Evolutionary conservation across 2,888 invertebrate genomes (phyloP).

Genomic region (Eristalinus aeneus): DNA sequence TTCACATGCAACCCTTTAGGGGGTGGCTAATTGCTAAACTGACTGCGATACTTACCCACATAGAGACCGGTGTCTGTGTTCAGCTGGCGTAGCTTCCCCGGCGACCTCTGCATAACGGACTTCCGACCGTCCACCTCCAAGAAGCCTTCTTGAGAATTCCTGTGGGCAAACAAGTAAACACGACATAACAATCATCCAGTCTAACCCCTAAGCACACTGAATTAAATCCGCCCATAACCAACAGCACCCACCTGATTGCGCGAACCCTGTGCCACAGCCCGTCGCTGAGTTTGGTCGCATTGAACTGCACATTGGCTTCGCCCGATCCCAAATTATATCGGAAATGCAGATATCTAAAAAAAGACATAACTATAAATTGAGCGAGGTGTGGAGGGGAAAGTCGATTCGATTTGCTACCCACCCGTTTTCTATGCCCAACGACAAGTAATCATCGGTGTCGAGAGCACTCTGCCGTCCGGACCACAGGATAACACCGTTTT

Average conservation of each 20-base stretch:
- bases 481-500: constrained; percentile 91
- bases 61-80: constrained; percentile 94
- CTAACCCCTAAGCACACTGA: constrained; percentile 27
- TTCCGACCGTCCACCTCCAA: constrained; percentile 94
- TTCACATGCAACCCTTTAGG: constrained; percentile 36
- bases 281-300: constrained; percentile 92
- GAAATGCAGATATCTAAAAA: constrained; percentile 80
- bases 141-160: constrained; percentile 92
- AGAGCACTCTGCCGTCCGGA: constrained; percentile 86
- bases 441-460: constrained; percentile 88
- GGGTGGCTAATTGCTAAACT: not conserved
- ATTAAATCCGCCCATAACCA: constrained; percentile 15
- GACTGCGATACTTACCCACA: constrained; percentile 85
- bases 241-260: constrained; percentile 84
- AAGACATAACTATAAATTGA: not conserved
- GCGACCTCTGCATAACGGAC: constrained; percentile 89
- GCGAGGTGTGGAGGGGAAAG: not conserved
- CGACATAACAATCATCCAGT: constrained; percentile 28
- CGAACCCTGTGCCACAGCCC: constrained; percentile 91
- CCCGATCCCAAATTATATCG: constrained; percentile 94
- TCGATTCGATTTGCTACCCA: constrained; percentile 64
- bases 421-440: constrained; percentile 91
- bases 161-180: constrained; percentile 77
- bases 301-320: constrained; percentile 91
- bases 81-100: constrained; percentile 91